Base-by-base conservation (phyloP, 2,113 vertebrate genomes). In the Sitta europaea region DNA sequence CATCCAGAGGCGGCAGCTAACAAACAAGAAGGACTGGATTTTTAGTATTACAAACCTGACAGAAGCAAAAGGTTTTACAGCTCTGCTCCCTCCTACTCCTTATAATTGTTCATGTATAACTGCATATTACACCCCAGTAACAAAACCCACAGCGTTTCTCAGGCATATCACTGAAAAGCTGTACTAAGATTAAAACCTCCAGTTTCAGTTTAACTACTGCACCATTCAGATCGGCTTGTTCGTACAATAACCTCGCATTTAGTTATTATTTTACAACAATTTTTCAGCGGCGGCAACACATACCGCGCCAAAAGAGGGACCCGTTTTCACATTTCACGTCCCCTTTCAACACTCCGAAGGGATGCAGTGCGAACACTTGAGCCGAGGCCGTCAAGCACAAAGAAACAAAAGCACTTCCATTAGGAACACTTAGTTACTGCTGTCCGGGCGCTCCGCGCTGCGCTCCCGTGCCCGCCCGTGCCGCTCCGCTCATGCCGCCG, bases 321-420 rank as follows among this genome's bases (percentile, higher is more conserved):
- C 47, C 8, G 43, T 43, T 81, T 90, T 36, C 80, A 36, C 9
- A 12, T 81, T 82, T 57, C 78, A 31, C 6, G 12, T 58, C 66
- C 54, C 40, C 27, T 53, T 47, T 70, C 19, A 42, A 35, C 75
- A 7, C 31, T 38, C 48, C 12, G 12, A 62, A 54, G 48, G 36
- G 58, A 16, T 2, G 22, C 45, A 10, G 42, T 3, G 50, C 31
- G 11, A 57, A 36, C 14, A 27, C 65, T 14, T 1, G 54, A 38
- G 45, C 61, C 25, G 57, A 48, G 74, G 42, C 92, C 53, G 25
- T 18, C 72, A n/a, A 42, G 79, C 93, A 80, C 65, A 78, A 40
- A 68, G 76, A 78, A 33, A 95, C 94, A 94, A 89, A 43, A 48
- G 67, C 55, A 4, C 22, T 78, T 58, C 40, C 73, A 29, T 12